These are phyloP conservation scores for Andrena flavipes DNA, from an alignment of 2,888 invertebrate species.

Conservation along the genomic window DNA sequence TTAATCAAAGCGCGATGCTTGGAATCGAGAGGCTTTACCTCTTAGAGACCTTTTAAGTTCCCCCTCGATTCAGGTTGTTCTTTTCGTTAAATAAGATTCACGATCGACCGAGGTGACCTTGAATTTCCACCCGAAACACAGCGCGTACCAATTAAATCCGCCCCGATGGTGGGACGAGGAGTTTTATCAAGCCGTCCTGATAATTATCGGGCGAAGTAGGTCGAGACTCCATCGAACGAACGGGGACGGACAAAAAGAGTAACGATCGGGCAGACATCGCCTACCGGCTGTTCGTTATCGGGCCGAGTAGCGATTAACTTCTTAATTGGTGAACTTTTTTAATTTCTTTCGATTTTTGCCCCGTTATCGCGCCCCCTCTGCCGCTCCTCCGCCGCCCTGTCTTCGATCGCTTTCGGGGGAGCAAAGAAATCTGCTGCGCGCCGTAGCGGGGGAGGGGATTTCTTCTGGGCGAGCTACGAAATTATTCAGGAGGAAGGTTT, in stretches of 20 bases:
- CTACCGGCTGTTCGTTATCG: conserved; percentile 68
- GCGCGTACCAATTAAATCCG: conserved; percentile 61
- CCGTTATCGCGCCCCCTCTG: conserved; percentile 42
- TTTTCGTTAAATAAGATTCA: conserved; percentile 4
- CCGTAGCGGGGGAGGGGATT: not conserved
- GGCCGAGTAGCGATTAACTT: conserved; percentile 67
- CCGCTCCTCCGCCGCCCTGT: too few species aligned
- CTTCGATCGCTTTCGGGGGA: not conserved
- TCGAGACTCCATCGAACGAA: conserved; percentile 72
- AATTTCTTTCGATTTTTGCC: conserved; percentile 52
- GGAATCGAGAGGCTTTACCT: too few species aligned
- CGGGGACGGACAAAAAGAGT: conserved; percentile 64
- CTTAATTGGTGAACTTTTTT: conserved; percentile 70
- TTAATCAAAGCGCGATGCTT: too few species aligned
- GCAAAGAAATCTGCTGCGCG: not conserved
- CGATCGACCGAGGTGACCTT: conserved; percentile 33
- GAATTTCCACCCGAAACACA: conserved; percentile 33
- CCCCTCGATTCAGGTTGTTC: not conserved
- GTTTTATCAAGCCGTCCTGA: conserved; percentile 74
- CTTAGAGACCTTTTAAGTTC: too few species aligned
- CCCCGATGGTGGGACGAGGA: conserved; percentile 49
- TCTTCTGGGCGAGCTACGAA: conserved; percentile 18
- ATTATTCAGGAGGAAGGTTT: conserved; percentile 31
- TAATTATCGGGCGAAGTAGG: conserved; percentile 77
- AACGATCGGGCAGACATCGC: conserved; percentile 66